These are phyloP conservation scores for Paramormyrops hopkinsi DNA, from an alignment of 2,797 vertebrate species.

Conservation along the genomic window DNA sequence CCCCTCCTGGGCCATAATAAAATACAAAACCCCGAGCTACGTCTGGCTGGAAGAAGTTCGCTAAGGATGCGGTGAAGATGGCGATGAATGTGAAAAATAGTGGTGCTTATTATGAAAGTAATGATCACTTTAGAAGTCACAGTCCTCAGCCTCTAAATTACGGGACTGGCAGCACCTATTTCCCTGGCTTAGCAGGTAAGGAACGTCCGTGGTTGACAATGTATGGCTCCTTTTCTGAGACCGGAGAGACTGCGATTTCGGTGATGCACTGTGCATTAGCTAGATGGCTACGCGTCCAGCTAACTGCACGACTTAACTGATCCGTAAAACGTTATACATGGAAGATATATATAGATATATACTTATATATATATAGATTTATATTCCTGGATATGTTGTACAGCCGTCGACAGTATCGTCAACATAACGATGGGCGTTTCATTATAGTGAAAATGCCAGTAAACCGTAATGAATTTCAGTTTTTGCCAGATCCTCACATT, in stretches of 20 bases:
- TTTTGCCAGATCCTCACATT: neutral
- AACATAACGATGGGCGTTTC: neutral
- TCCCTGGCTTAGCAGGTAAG: slow-evolving; percentile 65
- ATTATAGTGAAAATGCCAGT: neutral
- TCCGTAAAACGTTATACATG: neutral
- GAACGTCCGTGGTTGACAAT: slow-evolving; percentile 10
- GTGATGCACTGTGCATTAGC: slow-evolving; percentile 12
- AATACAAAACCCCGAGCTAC: slow-evolving; percentile 7
- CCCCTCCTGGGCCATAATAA: neutral
- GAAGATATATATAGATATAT: too few relatives aligned
- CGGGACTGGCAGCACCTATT: slow-evolving; percentile 60
- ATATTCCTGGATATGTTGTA: neutral
- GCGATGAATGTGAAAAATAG: slow-evolving; percentile 65
- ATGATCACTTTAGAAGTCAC: slow-evolving; percentile 59
- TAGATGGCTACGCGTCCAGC: neutral
- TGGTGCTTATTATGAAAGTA: slow-evolving; percentile 61
- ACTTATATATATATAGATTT: neutral
- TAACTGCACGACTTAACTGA: neutral
- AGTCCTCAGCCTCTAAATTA: slow-evolving; percentile 53
- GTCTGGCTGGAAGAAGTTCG: slow-evolving; percentile 55
- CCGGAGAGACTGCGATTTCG: neutral
- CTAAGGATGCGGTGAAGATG: slow-evolving; percentile 62
- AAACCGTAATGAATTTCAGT: neutral
- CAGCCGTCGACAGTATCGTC: neutral
- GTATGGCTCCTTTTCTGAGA: neutral